Base-by-base conservation (phyloP, 2,113 vertebrate genomes). In the Varanus komodoensis region DNA sequence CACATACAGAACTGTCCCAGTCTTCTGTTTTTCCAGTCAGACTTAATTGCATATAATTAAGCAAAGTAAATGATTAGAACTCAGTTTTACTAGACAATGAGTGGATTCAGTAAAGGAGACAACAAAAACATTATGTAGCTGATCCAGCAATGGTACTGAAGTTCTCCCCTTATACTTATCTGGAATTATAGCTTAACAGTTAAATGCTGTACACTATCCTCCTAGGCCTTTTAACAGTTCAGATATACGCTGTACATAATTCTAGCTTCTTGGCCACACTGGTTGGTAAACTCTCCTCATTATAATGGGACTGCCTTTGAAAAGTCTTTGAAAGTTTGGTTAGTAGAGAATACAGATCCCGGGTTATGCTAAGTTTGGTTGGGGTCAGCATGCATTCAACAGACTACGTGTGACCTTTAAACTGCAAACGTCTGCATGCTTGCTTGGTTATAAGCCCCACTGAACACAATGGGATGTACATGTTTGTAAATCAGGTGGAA, bases 31-130 rank as follows among this genome's bases (percentile, higher is more conserved):
- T 83, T 80, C 74, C 68, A 74, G n/a, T 44, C 69, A 21, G 57
- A 89, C 29, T 61, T 17, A 87, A 78, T 75, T 75, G 38, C 61
- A 75, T 83, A 87, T 82, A 64, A 52, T 90, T 82, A 90, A 87
- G 68, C 19, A 1, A 79, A 48, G 34, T 80, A 44, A 73, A 82
- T 67, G 67, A 57, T 64, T 68, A 74, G 50, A 71, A 69, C 29
- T 38, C n/a, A 25, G 57, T 23, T 44, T 67, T 44, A 2, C 38
- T 44, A 7, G 64, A 83, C 82, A 83, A 83, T 27, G 82, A 68
- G 64, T 44, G 34, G 82, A 68, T 83, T 83, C 82, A 83, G 82
- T 27, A 67, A 83, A 83, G 34, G 12, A 68, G 23, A 83, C 61
- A 83, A 68, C 23, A 15, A 12, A 0, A 44, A 44, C 34, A 27